phyloP scores from a whole-genome alignment of 2,888 invertebrate genomes.

The Perizoma affinitatum region DNA sequence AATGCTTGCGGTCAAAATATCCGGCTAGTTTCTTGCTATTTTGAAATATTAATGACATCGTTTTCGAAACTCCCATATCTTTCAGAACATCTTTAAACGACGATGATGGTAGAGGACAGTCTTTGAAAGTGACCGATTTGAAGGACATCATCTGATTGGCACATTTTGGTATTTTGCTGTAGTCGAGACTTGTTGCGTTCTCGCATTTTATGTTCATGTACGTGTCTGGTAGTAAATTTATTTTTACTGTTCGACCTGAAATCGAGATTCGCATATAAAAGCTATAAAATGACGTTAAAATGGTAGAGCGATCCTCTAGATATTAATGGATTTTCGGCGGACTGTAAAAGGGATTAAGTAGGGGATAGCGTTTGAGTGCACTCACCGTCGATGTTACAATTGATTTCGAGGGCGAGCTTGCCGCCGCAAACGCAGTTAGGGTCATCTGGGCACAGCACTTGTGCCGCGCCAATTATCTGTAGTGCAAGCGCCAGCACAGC shows the following conservation, averaged over 20 bases:
- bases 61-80: conserved; percentile 74
- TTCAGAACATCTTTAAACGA: conserved; percentile 77
- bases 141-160: conserved; percentile 68
- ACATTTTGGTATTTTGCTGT: conserved; percentile 76
- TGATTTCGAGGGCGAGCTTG: conserved; percentile 74
- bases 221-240: conserved; percentile 71
- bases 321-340: conserved; percentile 10
- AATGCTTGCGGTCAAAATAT: conserved; percentile 83
- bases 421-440: conserved; percentile 80
- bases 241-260: conserved; percentile 72
- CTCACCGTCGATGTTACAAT: conserved; percentile 80
- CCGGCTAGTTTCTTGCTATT: conserved; percentile 80
- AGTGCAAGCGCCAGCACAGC: conserved; percentile 63
- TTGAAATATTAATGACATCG: conserved; percentile 82
- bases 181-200: conserved; percentile 68
- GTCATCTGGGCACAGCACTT: conserved; percentile 71
- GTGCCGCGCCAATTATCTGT: conserved; percentile 70
- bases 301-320: conserved; percentile 5
- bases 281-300: conserved; percentile 14
- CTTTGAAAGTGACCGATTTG: conserved; percentile 78
- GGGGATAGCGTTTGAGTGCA: conserved; percentile 54
- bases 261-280: conserved; percentile 44
- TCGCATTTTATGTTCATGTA: conserved; percentile 76
- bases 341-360: conserved; percentile 46
- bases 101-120: conserved; percentile 80